phyloP scores from a whole-genome alignment of 2,888 invertebrate genomes.

The Trissonchulus sp. region DNA sequence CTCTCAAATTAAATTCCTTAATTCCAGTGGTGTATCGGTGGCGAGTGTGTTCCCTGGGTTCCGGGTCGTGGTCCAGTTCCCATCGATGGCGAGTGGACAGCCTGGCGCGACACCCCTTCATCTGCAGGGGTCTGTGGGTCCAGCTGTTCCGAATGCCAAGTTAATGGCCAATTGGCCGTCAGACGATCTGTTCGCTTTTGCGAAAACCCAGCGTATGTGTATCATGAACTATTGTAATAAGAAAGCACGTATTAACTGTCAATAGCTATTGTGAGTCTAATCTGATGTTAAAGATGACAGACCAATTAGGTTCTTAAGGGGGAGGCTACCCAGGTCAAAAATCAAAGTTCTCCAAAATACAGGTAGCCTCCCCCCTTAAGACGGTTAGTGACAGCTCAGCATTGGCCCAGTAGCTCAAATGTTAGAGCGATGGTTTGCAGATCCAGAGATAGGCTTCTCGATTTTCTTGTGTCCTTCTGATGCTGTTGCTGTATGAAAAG shows the following conservation, averaged over 20 bases:
- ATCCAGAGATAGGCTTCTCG: no score
- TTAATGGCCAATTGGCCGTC: slow-evolving; percentile 43
- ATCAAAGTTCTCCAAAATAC: no score
- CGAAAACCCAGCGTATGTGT: slow-evolving; percentile 42
- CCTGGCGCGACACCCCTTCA: slow-evolving; percentile 43
- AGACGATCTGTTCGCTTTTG: slow-evolving; percentile 42
- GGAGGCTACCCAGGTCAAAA: no score
- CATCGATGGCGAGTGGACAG: slow-evolving; percentile 43
- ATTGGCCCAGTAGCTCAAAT: no score
- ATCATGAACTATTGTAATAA: not conserved
- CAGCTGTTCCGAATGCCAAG: slow-evolving; percentile 42
- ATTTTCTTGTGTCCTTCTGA: not conserved
- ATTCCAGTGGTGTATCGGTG: slow-evolving; percentile 43
- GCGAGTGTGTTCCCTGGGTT: slow-evolving; percentile 39
- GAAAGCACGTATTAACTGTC: no score
- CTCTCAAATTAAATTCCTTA: not conserved
- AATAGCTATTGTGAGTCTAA: no score
- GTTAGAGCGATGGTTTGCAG: no score
- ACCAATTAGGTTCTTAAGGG: no score
- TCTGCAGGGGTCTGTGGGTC: slow-evolving; percentile 35
- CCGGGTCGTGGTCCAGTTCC: slow-evolving; percentile 28
- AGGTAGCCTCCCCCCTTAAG: no score
- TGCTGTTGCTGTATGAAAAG: no score
- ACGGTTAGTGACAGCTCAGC: no score
- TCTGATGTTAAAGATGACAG: no score